Evolutionary conservation across 2,113 vertebrate species (phyloP).

Genomic region (Psittacula cyanocephala): DNA sequence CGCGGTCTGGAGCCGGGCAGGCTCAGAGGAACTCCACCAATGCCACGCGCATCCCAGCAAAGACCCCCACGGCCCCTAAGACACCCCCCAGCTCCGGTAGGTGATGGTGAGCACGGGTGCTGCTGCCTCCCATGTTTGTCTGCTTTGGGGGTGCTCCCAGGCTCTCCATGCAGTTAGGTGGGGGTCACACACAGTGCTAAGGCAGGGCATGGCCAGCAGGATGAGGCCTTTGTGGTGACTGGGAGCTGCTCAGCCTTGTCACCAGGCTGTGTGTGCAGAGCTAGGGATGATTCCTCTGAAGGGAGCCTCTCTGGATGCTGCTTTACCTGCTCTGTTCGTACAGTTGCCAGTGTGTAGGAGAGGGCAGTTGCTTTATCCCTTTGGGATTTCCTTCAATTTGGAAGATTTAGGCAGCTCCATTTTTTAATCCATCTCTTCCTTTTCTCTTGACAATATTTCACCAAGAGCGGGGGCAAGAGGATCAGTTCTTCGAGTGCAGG

Average conservation of each 20-base stretch:
- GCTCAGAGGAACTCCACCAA: conserved; percentile 79
- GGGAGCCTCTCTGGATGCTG: neutral
- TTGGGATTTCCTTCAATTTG: neutral
- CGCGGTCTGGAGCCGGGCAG: conserved; percentile 59
- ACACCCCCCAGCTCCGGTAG: conserved; percentile 76
- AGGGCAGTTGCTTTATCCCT: neutral
- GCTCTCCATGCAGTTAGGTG: neutral
- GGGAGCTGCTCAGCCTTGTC: neutral
- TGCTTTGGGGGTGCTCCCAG: neutral
- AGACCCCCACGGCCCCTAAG: conserved; percentile 80
- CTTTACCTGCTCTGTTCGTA: accelerated
- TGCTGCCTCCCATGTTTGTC: accelerated
- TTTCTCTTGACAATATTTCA: conserved; percentile 3
- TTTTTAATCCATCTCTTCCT: conserved; percentile 4
- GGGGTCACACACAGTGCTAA: accelerated
- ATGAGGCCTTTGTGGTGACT: neutral
- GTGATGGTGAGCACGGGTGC: neutral
- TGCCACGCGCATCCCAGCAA: conserved; percentile 83
- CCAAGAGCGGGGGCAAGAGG: conserved; percentile 32
- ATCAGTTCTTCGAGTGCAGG: conserved; percentile 29
- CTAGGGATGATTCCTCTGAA: neutral
- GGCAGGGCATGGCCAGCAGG: neutral
- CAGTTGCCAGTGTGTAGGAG: neutral
- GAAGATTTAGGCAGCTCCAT: neutral
- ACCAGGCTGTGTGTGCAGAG: neutral